These are phyloP conservation scores for Atherix ibis DNA, from an alignment of 2,888 invertebrate genomes.

Conservation along the genomic window DNA sequence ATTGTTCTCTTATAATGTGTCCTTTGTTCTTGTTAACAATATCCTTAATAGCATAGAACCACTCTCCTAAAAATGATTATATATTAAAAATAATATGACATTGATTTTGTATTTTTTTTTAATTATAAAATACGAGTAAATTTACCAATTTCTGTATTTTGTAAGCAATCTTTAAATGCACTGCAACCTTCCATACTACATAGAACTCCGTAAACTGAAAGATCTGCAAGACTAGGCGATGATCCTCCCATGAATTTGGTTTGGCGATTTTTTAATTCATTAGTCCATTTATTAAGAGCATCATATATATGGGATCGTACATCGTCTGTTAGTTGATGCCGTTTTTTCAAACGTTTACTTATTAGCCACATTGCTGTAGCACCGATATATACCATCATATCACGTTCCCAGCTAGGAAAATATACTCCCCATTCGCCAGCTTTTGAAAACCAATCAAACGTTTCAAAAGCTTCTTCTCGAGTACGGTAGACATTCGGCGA, in stretches of 20 bases:
- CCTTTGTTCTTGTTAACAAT: constrained; percentile 24
- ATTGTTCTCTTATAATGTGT: constrained; percentile 12
- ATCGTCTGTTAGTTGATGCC: constrained; percentile 72
- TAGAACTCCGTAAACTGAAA: constrained; percentile 79
- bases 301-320: constrained; percentile 82
- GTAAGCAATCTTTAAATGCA: constrained; percentile 68
- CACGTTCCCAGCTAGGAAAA: constrained; percentile 74
- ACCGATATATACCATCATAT: constrained; percentile 79
- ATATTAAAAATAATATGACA: not conserved
- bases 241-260: constrained; percentile 72
- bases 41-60: constrained; percentile 64
- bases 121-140: not conserved
- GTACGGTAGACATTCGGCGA: constrained; percentile 96
- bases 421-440: constrained; percentile 83
- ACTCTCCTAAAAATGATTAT: constrained; percentile 19
- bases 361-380: constrained; percentile 89
- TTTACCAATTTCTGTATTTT: constrained; percentile 54
- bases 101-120: not conserved
- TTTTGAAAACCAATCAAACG: constrained; percentile 88
- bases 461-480: constrained; percentile 65
- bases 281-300: constrained; percentile 67
- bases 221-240: constrained; percentile 78
- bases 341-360: constrained; percentile 72
- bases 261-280: constrained; percentile 50
- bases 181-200: constrained; percentile 86